Conservation (phyloP, 2,113 vertebrate genomes). For the Chionodraco myersi region DNA sequence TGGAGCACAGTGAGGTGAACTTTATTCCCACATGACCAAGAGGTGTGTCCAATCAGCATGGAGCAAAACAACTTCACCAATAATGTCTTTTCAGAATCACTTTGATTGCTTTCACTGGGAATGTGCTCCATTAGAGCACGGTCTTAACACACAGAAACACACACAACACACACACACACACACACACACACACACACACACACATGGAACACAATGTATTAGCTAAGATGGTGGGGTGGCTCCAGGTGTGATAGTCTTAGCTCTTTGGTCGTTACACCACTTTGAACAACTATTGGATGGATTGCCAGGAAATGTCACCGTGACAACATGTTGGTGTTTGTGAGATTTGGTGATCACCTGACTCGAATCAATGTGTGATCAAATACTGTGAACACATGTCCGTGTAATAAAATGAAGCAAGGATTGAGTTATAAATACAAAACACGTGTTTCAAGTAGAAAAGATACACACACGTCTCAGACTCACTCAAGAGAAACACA, state of each 20-base stretch:
- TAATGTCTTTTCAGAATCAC: not conserved
- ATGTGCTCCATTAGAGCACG: not conserved
- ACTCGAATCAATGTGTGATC: no score
- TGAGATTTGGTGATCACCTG: no score
- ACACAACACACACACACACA: not conserved
- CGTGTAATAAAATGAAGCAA: no score
- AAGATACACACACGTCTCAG: not conserved
- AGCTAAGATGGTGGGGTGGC: no score
- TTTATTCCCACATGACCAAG: not conserved
- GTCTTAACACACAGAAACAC: not conserved
- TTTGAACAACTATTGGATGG: no score
- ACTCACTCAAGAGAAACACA: not conserved
- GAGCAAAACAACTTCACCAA: not conserved
- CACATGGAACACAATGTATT: not conserved
- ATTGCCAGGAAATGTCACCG: no score
- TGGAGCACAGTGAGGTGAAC: slow-evolving; percentile 3
- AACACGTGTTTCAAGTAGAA: no score
- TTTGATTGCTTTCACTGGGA: slow-evolving; percentile 14
- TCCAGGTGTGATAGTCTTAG: no score
- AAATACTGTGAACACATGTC: no score
- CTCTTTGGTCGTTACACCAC: no score
- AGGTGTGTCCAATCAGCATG: not conserved
- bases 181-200: not conserved
- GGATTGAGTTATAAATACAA: no score
- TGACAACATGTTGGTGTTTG: no score